Conservation (phyloP, 2,113 vertebrate species). For the Piprites chloris region DNA sequence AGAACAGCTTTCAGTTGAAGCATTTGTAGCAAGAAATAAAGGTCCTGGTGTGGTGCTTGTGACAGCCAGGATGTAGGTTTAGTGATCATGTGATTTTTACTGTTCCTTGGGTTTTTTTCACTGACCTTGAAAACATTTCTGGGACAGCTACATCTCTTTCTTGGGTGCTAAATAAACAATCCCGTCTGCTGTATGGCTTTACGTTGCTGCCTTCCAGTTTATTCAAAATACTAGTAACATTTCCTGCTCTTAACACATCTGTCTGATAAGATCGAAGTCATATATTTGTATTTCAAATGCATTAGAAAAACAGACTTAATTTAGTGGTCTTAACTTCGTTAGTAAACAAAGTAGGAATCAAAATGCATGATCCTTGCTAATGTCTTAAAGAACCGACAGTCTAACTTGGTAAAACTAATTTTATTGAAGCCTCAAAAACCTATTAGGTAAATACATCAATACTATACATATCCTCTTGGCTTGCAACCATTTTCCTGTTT, state of each 20-base stretch:
- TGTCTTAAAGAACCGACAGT: neutral
- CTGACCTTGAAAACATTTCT: neutral
- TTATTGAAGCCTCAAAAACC: neutral
- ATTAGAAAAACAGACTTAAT: neutral
- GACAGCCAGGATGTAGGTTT: neutral
- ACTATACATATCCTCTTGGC: neutral
- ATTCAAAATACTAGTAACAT: neutral
- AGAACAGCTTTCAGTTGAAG: neutral
- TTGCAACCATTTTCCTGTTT: constrained; percentile 22
- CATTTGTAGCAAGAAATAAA: neutral
- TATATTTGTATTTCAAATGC: neutral
- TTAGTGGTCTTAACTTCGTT: neutral
- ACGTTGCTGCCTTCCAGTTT: neutral
- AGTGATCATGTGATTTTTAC: neutral
- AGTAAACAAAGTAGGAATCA: neutral
- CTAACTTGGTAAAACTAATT: neutral
- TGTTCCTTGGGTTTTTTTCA: neutral
- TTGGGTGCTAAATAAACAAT: neutral
- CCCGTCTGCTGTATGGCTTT: neutral
- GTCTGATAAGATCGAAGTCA: neutral
- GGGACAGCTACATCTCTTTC: neutral
- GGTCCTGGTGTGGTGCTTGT: neutral
- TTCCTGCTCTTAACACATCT: neutral
- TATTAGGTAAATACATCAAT: constrained; percentile 10
- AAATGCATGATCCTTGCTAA: neutral